These are phyloP conservation scores for Arizona elegans DNA, from an alignment of 2,113 vertebrate genomes.

Conservation along the genomic window DNA sequence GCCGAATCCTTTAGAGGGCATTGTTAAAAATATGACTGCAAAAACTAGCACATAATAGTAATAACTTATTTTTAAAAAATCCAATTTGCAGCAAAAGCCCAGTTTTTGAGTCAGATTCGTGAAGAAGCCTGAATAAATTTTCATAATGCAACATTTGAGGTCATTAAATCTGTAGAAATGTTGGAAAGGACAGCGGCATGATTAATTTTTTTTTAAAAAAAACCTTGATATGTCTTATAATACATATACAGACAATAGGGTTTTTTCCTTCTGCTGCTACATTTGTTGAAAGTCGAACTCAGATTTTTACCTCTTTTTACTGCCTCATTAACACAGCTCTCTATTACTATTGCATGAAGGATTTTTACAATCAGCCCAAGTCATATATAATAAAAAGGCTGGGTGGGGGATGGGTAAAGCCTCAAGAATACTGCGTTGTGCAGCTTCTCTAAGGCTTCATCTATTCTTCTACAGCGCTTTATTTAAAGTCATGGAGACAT, in stretches of 20 bases:
- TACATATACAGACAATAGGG: neutral
- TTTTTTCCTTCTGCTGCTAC: neutral
- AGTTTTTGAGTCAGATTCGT: neutral
- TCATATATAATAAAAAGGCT: neutral
- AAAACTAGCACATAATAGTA: neutral
- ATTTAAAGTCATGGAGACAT: neutral
- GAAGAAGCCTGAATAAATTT: neutral
- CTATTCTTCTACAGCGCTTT: neutral
- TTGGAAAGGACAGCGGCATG: neutral
- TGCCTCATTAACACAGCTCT: neutral
- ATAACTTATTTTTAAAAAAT: neutral
- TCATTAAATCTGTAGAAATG: neutral
- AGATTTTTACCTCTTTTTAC: conserved; percentile 1
- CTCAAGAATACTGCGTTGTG: rapidly evolving
- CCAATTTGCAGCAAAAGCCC: neutral
- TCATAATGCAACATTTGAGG: neutral
- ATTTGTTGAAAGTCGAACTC: conserved; percentile 1
- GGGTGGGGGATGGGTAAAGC: neutral
- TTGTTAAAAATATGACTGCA: neutral
- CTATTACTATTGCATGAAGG: neutral
- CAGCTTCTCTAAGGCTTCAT: neutral
- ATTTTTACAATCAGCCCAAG: neutral
- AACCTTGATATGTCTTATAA: neutral
- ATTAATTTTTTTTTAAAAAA: neutral
- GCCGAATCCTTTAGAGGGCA: neutral